Evolutionary conservation across 2,888 invertebrate genomes (phyloP), one percentile per base, ranked within the genome.

Genomic region (Operophtera brumata): DNA sequence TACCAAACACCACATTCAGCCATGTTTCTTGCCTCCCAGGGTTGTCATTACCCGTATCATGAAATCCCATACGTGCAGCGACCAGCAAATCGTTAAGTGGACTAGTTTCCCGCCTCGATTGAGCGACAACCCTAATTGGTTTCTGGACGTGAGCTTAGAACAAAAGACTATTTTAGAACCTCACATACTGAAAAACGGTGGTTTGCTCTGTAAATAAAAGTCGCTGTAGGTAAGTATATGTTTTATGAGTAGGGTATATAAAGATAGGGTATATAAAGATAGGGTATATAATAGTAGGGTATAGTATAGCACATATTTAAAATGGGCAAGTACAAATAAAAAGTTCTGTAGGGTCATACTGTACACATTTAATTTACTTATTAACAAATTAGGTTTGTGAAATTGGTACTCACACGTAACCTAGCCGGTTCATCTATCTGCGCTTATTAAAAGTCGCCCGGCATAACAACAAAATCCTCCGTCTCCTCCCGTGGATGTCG

Each of bases 61-160:
- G 53, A 50, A 42, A 50, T 50, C 47, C 43, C 41, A 45, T 52
- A 55, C 47, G 68, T 70, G 71, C 75, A 66, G 61, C 53, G 59
- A 59, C 70, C 71, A 69, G 66, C 61, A 72, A 78, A 82, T 80
- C 77, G 73, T 62, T 78, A 79, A 82, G 78, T 79, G 78, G 75
- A 59, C 53, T 57, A 53, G 65, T 69, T 71, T 69, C 62, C 67
- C 62, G 71, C 69, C 67, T 66, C 73, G 67, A 66, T 64, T 67
- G 65, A 66, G 66, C 62, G 58, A 67, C 65, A 59, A 53, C 61
- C 62, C 64, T 76, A 77, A 78, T 78, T 77, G 72, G 71, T 67
- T 66, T 63, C 69, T 53, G 61, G 56, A 62, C 52, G 60, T 48
- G 48, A 47, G 57, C 30, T 53, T 45, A 25, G 46, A 50, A 62